These are phyloP conservation scores for Fulica atra DNA, from an alignment of 2,113 vertebrate genomes.

Conservation along the genomic window DNA sequence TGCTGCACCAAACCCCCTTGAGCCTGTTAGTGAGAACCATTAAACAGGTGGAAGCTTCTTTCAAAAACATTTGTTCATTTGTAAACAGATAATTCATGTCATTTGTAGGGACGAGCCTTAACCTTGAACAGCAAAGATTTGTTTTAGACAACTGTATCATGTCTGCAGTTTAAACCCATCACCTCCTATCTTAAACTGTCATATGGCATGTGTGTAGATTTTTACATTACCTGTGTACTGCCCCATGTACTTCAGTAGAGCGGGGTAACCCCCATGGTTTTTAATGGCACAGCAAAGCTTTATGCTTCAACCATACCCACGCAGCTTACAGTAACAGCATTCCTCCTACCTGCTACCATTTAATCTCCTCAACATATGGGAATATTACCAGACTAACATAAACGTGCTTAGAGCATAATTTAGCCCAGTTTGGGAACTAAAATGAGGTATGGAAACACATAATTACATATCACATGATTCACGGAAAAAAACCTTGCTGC, in stretches of 20 bases:
- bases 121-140: neutral
- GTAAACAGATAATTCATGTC: neutral
- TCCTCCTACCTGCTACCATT: neutral
- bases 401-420: neutral
- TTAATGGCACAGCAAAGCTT: neutral
- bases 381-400: neutral
- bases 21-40: neutral
- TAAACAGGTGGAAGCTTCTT: neutral
- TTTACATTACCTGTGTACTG: neutral
- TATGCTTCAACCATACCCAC: neutral
- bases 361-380: neutral
- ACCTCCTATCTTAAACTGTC: neutral
- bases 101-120: neutral
- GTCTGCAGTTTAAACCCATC: neutral
- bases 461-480: neutral
- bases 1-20: neutral
- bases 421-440: neutral
- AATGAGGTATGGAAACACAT: neutral
- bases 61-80: neutral
- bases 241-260: neutral
- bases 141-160: neutral
- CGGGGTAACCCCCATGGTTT: neutral
- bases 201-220: neutral
- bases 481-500: neutral
- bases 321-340: neutral